These are phyloP conservation scores for Lutraria lutraria DNA, from an alignment of 2,888 invertebrate genomes.

Conservation along the genomic window DNA sequence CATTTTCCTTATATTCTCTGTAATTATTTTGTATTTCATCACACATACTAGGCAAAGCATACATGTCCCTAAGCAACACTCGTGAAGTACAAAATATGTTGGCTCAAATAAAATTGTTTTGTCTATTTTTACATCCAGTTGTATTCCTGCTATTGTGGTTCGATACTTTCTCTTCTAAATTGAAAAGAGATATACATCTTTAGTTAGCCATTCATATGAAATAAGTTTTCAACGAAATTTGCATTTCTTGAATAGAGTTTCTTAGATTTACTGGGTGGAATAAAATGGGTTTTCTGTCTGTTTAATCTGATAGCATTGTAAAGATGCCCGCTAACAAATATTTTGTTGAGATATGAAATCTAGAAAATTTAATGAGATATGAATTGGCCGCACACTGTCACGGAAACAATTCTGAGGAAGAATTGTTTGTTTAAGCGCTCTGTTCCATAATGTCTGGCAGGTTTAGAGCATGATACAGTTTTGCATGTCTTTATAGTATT, in stretches of 20 bases:
- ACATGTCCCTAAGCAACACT: neutral
- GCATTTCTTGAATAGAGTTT: conserved; percentile 5
- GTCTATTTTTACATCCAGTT: too few species aligned
- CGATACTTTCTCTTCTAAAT: neutral
- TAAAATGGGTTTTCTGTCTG: conserved; percentile 20
- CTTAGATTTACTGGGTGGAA: neutral
- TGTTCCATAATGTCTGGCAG: neutral
- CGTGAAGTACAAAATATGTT: neutral
- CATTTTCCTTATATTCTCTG: neutral
- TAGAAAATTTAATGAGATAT: neutral
- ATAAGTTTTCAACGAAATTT: neutral
- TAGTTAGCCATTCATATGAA: neutral
- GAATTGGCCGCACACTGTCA: conserved; percentile 9
- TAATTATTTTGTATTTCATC: neutral
- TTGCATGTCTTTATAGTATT: neutral
- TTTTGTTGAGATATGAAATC: conserved; percentile 23
- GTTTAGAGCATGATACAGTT: neutral
- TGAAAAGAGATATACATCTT: neutral
- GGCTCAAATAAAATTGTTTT: neutral
- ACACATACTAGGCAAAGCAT: neutral
- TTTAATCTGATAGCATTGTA: conserved; percentile 22
- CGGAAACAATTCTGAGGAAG: neutral
- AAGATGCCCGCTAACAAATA: conserved; percentile 25
- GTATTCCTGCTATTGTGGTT: neutral
- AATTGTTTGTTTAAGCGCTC: neutral